Evolutionary conservation across 2,797 vertebrate species (phyloP).

Genomic region (Cirrhinus molitorella): DNA sequence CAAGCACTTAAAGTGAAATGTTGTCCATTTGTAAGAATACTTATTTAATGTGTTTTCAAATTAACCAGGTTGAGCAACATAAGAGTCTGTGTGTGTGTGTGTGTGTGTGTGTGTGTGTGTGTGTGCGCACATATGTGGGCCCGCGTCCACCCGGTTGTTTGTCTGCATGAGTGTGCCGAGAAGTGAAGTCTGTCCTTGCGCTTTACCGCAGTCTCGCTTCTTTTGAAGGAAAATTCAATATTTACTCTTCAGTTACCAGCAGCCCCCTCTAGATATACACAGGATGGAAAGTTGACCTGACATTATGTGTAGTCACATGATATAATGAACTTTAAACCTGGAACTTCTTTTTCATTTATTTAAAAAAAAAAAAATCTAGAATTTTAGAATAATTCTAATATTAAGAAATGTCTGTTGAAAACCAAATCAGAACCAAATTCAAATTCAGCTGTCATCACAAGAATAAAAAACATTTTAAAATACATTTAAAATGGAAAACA

Average conservation of each 20-base stretch:
- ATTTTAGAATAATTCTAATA: no score
- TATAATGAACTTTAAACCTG: background rate
- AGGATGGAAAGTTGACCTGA: slow-evolving; percentile 52
- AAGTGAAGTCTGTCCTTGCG: slow-evolving; percentile 55
- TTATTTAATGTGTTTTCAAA: slow-evolving; percentile 5
- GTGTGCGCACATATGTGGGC: background rate
- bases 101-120: background rate
- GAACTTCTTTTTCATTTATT: background rate
- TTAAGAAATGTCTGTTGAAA: background rate
- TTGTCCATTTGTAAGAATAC: no score
- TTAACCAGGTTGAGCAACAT: background rate
- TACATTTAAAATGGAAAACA: background rate
- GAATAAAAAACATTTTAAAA: background rate
- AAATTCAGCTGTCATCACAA: background rate
- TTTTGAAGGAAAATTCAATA: slow-evolving; percentile 74
- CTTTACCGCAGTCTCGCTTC: slow-evolving; percentile 50
- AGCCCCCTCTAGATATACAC: slow-evolving; percentile 12
- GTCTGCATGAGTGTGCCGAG: slow-evolving; percentile 11
- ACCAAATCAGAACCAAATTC: background rate
- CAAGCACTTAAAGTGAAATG: background rate
- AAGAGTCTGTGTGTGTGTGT: background rate
- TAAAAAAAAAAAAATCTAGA: background rate
- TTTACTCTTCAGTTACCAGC: slow-evolving; percentile 69
- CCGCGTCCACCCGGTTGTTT: background rate
- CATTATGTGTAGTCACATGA: slow-evolving; percentile 8